Percentiles rank a stretch among this genome's conserved stretches.
These are phyloP conservation scores for Graptemys geographica DNA, from an alignment of 2,797 vertebrate species.

Conservation along the genomic window DNA sequence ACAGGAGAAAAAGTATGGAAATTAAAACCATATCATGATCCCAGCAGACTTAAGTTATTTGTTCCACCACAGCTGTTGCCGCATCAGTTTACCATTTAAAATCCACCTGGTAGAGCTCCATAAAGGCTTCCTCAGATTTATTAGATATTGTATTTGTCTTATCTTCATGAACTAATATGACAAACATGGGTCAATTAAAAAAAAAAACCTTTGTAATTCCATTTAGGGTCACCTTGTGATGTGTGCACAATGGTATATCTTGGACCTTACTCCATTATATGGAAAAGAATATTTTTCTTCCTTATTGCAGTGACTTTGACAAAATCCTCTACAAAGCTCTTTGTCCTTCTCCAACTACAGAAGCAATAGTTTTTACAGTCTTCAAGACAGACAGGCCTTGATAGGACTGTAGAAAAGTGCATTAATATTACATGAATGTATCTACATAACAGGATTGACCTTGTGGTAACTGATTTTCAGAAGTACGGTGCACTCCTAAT, in stretches of 20 bases:
- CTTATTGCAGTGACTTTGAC: background rate
- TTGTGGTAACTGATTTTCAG: background rate
- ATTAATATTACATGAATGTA: background rate
- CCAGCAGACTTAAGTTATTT: background rate
- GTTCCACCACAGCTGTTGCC: background rate
- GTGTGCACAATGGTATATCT: rapidly evolving
- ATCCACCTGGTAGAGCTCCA: background rate
- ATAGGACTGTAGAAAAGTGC: background rate
- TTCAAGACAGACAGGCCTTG: background rate
- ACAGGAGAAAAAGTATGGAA: background rate
- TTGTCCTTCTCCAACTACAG: rapidly evolving
- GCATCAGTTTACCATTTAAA: background rate
- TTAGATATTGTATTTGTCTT: background rate
- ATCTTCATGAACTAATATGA: background rate
- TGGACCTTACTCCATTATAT: background rate
- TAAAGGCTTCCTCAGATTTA: rapidly evolving
- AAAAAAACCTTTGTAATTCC: background rate
- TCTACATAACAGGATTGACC: background rate
- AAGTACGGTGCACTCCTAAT: background rate
- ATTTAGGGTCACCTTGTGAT: background rate
- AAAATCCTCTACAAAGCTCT: background rate
- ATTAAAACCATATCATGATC: background rate
- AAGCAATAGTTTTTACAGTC: background rate
- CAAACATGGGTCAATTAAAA: background rate
- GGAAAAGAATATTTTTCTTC: background rate